Conservation (phyloP, 1,140 invertebrate genomes). For the Drosophila ironensis region DNA sequence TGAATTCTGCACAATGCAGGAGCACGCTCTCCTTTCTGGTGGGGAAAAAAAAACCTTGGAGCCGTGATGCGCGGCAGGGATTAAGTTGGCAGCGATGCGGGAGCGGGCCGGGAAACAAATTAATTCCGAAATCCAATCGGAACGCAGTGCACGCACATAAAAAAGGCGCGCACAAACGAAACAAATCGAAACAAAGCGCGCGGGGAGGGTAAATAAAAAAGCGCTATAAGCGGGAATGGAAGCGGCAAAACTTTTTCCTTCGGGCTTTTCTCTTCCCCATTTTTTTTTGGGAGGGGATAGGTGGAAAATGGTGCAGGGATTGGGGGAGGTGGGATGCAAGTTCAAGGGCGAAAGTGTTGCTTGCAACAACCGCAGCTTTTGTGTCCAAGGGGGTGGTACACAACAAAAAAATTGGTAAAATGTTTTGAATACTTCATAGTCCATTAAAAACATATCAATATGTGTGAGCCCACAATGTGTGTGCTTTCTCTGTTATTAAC, state of each 20-base stretch:
- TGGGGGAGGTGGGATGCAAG: conserved; percentile 39
- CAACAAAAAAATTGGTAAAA: no score
- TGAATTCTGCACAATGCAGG: no score
- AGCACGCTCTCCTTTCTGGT: background rate
- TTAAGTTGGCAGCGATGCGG: background rate
- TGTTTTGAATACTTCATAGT: no score
- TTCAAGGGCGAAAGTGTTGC: conserved; percentile 64
- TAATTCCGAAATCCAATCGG: conserved; percentile 54
- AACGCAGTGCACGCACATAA: conserved; percentile 43
- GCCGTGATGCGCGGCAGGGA: background rate
- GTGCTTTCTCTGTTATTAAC: no score
- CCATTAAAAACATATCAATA: no score
- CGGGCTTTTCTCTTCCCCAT: background rate
- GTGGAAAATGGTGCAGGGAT: background rate
- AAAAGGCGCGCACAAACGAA: conserved; percentile 1
- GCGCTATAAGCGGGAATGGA: background rate
- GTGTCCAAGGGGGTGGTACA: no score
- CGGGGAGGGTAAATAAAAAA: background rate
- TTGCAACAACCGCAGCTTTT: no score
- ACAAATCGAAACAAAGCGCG: conserved; percentile 17
- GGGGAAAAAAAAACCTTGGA: background rate
- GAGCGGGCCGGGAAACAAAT: conserved; percentile 31
- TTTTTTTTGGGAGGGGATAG: background rate
- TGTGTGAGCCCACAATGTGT: no score
- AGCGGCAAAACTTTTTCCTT: conserved; percentile 10